A percentile compares a stretch with the other conserved stretches of the same genome.
Conservation (phyloP, 2,888 invertebrate genomes). For the Xanthostigma xanthostigma region DNA sequence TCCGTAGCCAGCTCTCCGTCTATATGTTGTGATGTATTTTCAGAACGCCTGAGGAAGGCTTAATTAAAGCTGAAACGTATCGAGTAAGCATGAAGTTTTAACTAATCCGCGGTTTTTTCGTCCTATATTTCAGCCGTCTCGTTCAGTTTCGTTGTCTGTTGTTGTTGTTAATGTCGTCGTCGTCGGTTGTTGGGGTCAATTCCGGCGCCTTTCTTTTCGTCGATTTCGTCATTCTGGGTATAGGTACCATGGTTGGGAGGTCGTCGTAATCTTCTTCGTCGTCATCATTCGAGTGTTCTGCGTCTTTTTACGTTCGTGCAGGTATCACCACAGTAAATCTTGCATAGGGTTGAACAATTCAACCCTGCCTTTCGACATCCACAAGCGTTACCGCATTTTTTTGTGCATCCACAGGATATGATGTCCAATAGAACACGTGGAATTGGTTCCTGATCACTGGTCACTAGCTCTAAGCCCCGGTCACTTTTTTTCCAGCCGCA, state of each 20-base stretch:
- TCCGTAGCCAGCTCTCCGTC: too few species aligned
- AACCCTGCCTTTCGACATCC: constrained; percentile 3
- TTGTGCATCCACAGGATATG: constrained; percentile 6
- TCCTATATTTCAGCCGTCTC: not conserved
- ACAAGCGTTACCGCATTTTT: constrained; percentile 5
- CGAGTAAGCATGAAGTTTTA: too few species aligned
- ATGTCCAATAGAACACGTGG: constrained; percentile 4
- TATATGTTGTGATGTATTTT: too few species aligned
- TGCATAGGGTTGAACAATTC: constrained; percentile 1
- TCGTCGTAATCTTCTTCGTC: not conserved
- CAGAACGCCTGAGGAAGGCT: too few species aligned
- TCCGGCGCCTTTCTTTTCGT: not conserved
- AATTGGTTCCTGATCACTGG: constrained; percentile 5
- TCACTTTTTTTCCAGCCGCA: constrained; percentile 12
- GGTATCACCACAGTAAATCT: not conserved
- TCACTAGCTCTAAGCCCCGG: constrained; percentile 7
- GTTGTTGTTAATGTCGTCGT: not conserved
- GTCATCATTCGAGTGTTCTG: not conserved
- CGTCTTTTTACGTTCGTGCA: not conserved
- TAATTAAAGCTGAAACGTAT: too few species aligned
- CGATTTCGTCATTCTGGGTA: too few species aligned
- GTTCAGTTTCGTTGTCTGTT: not conserved
- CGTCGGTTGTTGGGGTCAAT: not conserved
- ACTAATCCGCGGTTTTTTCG: too few species aligned
- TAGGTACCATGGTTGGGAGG: constrained; percentile 1